Conservation (phyloP, 2,113 vertebrate genomes). For the Leucopsar rothschildi region DNA sequence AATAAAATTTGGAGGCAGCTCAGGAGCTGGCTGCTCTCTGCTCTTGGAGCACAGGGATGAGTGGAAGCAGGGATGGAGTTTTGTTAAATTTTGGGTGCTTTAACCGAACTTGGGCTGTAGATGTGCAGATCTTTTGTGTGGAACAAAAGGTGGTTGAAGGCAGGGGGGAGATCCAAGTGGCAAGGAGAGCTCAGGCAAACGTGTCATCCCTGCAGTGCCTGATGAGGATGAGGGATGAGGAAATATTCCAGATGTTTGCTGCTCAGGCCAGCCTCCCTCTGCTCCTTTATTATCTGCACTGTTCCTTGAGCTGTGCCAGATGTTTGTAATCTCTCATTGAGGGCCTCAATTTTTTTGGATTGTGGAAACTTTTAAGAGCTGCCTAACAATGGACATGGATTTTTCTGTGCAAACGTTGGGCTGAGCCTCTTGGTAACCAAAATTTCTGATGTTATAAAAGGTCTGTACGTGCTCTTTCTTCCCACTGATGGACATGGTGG, state of each 20-base stretch:
- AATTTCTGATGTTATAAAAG: neutral
- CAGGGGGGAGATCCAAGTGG: neutral
- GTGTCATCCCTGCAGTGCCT: neutral
- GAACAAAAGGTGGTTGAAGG: neutral
- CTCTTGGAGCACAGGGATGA: neutral
- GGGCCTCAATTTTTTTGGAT: neutral
- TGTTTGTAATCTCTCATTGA: neutral
- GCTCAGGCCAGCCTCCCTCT: neutral
- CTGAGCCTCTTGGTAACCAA: neutral
- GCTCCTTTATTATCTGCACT: neutral
- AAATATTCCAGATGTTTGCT: neutral
- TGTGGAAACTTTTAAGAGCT: neutral
- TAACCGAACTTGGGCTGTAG: neutral
- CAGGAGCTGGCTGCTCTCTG: neutral
- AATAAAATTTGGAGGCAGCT: neutral
- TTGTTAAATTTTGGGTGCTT: neutral
- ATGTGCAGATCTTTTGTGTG: neutral
- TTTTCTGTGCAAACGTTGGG: conserved; percentile 5
- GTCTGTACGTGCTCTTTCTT: neutral
- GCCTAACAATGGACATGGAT: neutral
- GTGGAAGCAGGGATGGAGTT: neutral
- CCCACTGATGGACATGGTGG: accelerated
- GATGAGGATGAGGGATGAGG: neutral
- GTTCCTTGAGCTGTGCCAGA: neutral
- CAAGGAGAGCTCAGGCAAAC: neutral